These are phyloP conservation scores for Ceratosolen solmsi DNA, from an alignment of 1,140 invertebrate genomes.

Conservation along the genomic window DNA sequence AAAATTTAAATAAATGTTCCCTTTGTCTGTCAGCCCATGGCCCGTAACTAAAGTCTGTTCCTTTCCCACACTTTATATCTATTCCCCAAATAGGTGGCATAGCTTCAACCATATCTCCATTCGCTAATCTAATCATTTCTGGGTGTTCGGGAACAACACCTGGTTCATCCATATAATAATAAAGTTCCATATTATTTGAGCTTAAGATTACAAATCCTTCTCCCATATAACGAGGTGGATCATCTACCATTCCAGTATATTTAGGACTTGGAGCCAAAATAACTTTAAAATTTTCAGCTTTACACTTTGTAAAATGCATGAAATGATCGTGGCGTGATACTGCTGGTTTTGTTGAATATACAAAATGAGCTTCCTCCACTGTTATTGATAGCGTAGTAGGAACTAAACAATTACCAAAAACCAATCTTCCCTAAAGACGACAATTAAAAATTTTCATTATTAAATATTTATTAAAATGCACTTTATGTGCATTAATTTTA, in stretches of 20 bases:
- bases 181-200: conserved; percentile 94
- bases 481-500: no score
- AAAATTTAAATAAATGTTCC: conserved; percentile 96
- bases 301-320: conserved; percentile 96
- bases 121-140: conserved; percentile 90
- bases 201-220: conserved; percentile 98
- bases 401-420: conserved; percentile 96
- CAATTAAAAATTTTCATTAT: background rate
- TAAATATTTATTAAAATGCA: background rate
- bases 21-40: conserved; percentile 98
- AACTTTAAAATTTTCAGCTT: conserved; percentile 95
- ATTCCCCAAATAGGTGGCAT: conserved; percentile 95
- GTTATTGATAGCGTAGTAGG: conserved; percentile 94
- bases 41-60: conserved; percentile 97
- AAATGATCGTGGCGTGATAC: conserved; percentile 94
- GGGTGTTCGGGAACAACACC: conserved; percentile 91
- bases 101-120: conserved; percentile 93
- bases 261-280: conserved; percentile 94
- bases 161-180: conserved; percentile 97
- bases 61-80: conserved; percentile 97
- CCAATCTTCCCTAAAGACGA: conserved; percentile 83
- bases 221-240: conserved; percentile 97
- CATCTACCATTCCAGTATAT: conserved; percentile 93
- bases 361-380: conserved; percentile 94
- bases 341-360: conserved; percentile 96